Percentiles rank a stretch among this genome's conserved stretches.
Conservation (phyloP, 2,113 vertebrate species). For the Toxotes jaculatrix region DNA sequence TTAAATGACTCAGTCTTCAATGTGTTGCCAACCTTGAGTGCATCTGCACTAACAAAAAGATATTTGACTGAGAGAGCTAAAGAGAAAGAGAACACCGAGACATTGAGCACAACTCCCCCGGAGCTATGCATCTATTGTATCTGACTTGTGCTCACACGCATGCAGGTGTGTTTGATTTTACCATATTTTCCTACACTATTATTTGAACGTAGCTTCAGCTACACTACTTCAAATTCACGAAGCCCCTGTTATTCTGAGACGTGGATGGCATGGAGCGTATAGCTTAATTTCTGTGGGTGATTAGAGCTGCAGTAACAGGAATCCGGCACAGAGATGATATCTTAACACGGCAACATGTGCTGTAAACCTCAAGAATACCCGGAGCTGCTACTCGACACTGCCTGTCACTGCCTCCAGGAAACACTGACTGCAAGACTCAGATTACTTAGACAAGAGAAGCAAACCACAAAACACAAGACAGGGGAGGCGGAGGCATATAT, state of each 20-base stretch:
- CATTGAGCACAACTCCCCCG: conserved; percentile 54
- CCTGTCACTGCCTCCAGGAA: conserved; percentile 57
- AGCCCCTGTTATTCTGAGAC: conserved; percentile 31
- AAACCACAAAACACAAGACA: conserved; percentile 50
- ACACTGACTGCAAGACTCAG: conserved; percentile 53
- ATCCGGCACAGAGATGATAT: conserved; percentile 46
- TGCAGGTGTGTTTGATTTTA: conserved; percentile 66
- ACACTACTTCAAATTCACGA: conserved; percentile 30
- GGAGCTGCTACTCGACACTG: conserved; percentile 37
- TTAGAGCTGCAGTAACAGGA: conserved; percentile 49
- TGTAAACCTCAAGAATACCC: conserved; percentile 38
- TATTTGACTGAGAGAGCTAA: conserved; percentile 48
- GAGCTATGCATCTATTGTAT: conserved; percentile 59
- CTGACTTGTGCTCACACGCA: conserved; percentile 52
- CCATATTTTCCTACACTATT: conserved; percentile 22
- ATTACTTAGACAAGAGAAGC: conserved; percentile 65
- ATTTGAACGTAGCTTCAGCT: conserved; percentile 34
- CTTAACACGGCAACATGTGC: conserved; percentile 33
- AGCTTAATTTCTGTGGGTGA: conserved; percentile 60
- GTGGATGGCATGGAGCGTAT: conserved; percentile 14
- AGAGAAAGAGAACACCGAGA: conserved; percentile 42
- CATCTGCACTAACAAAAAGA: conserved; percentile 70
- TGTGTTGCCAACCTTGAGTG: conserved; percentile 68
- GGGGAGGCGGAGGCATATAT: conserved; percentile 9
- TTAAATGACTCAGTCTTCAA: conserved; percentile 69